Evolutionary conservation across 92 coral and sea anemone species (phyloP).

Genomic region (Nematostella vectensis): DNA sequence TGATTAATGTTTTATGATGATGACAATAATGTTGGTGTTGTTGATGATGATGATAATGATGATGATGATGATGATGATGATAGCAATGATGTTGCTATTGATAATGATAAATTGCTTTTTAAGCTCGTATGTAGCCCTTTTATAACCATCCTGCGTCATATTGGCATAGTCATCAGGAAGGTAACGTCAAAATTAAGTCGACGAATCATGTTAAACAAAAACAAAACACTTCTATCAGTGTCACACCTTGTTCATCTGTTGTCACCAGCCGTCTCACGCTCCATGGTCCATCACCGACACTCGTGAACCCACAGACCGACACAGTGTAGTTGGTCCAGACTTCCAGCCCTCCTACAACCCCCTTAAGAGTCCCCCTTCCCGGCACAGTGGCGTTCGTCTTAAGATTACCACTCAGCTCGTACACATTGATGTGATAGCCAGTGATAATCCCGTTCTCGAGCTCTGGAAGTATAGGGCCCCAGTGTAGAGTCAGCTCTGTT

Average conservation of each 20-base stretch:
- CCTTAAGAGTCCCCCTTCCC: conserved; percentile 14
- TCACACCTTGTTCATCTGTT: conserved; percentile 70
- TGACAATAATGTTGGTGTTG: too few relatives aligned
- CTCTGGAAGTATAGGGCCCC: conserved; percentile 30
- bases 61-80: too few relatives aligned
- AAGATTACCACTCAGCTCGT: conserved; percentile 14
- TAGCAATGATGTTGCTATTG: too few relatives aligned
- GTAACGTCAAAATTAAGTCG: too few relatives aligned
- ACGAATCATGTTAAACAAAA: too few relatives aligned
- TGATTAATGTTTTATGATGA: too few relatives aligned
- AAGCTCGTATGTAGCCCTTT: too few relatives aligned
- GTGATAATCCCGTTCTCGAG: conserved; percentile 46
- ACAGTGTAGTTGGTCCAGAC: conserved; percentile 55
- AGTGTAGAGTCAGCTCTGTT: conserved; percentile 25
- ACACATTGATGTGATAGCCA: conserved; percentile 25
- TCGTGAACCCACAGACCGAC: conserved; percentile 26
- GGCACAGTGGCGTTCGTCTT: conserved; percentile 14
- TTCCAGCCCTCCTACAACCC: conserved; percentile 16
- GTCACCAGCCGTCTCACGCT: conserved; percentile 9
- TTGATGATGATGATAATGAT: too few relatives aligned
- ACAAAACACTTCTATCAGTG: too few relatives aligned
- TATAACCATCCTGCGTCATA: too few relatives aligned
- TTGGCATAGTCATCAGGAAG: too few relatives aligned
- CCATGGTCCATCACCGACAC: conserved; percentile 51
- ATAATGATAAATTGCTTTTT: too few relatives aligned